phyloP scores from a whole-genome alignment of 2,113 vertebrate genomes.

The Penelope pileata region DNA sequence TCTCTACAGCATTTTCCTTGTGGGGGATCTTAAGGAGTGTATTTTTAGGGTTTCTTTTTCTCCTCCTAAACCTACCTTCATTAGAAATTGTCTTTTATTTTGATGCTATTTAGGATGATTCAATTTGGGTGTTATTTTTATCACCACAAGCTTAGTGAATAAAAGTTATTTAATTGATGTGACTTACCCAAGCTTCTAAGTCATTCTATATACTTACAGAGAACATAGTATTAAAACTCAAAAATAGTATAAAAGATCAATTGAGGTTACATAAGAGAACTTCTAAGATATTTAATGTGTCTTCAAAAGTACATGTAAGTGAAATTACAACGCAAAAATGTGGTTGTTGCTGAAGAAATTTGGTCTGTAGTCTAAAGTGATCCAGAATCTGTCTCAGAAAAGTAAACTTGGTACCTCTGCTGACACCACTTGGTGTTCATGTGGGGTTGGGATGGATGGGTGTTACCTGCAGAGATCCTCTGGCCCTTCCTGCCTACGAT shows the following conservation, averaged over 20 bases:
- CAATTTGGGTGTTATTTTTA: neutral
- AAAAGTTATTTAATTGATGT: neutral
- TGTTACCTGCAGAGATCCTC: neutral
- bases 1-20: neutral
- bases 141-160: neutral
- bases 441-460: neutral
- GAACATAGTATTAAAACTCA: neutral
- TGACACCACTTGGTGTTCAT: neutral
- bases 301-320: neutral
- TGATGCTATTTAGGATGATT: neutral
- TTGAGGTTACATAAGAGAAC: neutral
- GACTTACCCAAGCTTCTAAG: neutral
- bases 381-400: neutral
- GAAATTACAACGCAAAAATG: neutral
- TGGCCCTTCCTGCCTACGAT: neutral
- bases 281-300: neutral
- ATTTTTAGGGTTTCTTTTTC: neutral
- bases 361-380: neutral
- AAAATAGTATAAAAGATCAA: neutral
- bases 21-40: neutral
- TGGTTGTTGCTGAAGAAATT: neutral
- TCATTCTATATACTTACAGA: fast-evolving
- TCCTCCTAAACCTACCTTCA: neutral
- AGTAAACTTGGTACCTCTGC: neutral
- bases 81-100: neutral